A percentile compares a stretch with the other conserved stretches of the same genome.
Evolutionary conservation across 2,888 invertebrate genomes (phyloP).

Genomic region (Oscheius myriophilus): DNA sequence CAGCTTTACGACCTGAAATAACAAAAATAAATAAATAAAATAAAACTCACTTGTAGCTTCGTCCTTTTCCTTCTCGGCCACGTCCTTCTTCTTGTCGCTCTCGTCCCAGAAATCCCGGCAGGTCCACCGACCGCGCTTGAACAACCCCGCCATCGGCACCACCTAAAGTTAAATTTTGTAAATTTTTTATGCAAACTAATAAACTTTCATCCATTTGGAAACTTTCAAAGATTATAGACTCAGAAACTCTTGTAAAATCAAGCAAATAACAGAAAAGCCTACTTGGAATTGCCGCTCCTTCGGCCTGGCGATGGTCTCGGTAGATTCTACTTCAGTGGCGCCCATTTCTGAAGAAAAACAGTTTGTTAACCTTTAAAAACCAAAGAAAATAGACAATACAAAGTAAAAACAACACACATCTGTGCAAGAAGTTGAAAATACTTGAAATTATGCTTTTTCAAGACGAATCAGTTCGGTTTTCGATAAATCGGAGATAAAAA

Average conservation of each 20-base stretch:
- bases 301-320: constrained; percentile 18
- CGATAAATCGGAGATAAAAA: too few species aligned
- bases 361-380: too few species aligned
- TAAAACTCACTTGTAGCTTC: too few species aligned
- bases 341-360: constrained; percentile 13
- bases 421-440: too few species aligned
- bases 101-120: constrained; percentile 40
- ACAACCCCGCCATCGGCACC: constrained; percentile 65
- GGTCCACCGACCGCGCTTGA: constrained; percentile 67
- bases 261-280: constrained; percentile 3
- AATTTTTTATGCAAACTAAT: neutral
- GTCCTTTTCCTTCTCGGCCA: constrained; percentile 23
- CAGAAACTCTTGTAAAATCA: neutral
- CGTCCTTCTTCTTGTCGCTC: constrained; percentile 9
- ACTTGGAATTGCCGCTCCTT: constrained; percentile 32
- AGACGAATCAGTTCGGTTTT: too few species aligned
- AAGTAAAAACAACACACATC: too few species aligned
- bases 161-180: constrained; percentile 42
- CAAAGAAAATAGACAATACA: too few species aligned
- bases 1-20: neutral
- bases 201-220: too few species aligned
- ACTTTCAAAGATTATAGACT: neutral
- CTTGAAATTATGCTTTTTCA: too few species aligned
- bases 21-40: neutral
- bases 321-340: constrained; percentile 24